phyloP scores from a whole-genome alignment of 2,888 invertebrate genomes.

The Unio pictorum region DNA sequence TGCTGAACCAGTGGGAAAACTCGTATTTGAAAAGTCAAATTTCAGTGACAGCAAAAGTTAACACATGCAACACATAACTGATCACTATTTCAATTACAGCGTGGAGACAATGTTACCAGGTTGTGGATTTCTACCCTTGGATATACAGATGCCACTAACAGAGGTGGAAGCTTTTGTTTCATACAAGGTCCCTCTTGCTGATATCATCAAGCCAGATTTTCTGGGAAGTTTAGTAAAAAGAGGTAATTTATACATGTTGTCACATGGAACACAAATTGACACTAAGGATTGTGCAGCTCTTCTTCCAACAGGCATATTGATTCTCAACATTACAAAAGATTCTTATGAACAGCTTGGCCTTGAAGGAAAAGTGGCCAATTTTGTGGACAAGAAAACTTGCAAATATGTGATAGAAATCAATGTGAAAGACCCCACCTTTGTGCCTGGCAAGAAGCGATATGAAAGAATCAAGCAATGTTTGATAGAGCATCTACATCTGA shows the following conservation, averaged over 20 bases:
- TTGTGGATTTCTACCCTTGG: slow-evolving; percentile 9
- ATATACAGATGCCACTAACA: slow-evolving; percentile 3
- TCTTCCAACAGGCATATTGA: slow-evolving; percentile 57
- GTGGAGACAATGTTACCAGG: slow-evolving; percentile 34
- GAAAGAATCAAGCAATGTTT: slow-evolving; percentile 58
- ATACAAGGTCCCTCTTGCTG: too few relatives aligned
- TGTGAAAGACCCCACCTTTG: slow-evolving; percentile 43
- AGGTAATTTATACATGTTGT: too few relatives aligned
- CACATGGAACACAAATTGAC: too few relatives aligned
- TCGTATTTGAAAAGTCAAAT: slow-evolving; percentile 45
- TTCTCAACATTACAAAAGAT: slow-evolving; percentile 56
- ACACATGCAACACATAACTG: slow-evolving; percentile 25
- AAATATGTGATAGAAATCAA: slow-evolving; percentile 62
- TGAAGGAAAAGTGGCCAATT: slow-evolving; percentile 52
- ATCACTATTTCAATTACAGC: slow-evolving; percentile 48
- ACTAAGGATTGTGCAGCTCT: too few relatives aligned
- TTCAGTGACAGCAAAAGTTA: slow-evolving; percentile 35
- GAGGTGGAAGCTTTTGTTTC: too few relatives aligned
- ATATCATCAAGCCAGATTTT: too few relatives aligned
- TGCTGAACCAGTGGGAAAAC: slow-evolving; percentile 27
- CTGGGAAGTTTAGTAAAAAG: too few relatives aligned
- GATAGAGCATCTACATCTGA: slow-evolving; percentile 39
- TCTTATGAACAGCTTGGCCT: slow-evolving; percentile 59
- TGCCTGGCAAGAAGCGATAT: slow-evolving; percentile 60
- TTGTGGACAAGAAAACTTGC: slow-evolving; percentile 24